Evolutionary conservation across 2,797 vertebrate species (phyloP), one percentile per base, ranked within the genome.

Genomic region (Paedocypris micromegethes): DNA sequence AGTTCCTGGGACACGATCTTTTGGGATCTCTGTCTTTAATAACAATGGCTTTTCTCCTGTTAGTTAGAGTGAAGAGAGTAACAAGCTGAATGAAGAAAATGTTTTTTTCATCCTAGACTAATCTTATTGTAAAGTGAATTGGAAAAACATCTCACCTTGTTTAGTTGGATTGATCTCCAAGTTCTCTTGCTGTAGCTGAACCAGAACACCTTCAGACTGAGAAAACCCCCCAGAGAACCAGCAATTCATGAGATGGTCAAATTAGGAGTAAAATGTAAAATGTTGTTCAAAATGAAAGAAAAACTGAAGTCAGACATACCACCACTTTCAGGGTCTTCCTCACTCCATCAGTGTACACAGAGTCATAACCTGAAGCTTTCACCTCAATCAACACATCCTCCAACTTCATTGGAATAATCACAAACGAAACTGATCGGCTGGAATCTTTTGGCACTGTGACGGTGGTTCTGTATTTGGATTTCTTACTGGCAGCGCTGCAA

Each of bases 311-410:
- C 39, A 68, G 38, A 85, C 91, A 80, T 78, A 92, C 91, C 87
- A 91, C 89, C 0, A 92, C 91, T 9, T 79, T 83, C 45, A 92
- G 80, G 3, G 77, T 80, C 81, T 89, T 92, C 76, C 61, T 88
- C 44, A 92, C 84, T 0, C 90, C 91, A 0, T 92, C 91, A 0
- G 70, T 48, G 42, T 78, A 6, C 0, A 50, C 64, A 0, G 0
- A 1, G 5, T 76, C 61, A 52, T 3, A 39, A 0, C 86, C 87
- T 0, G 87, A 71, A 0, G 86, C 90, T 76, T 89, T 91, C 57
- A 91, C 88, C 76, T 92, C 90, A 0, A 92, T 38, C 0, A 83
- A 78, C 0, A 88, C 81, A 0, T 82, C 60, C 0, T 86, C 91
- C 0, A 76, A 2, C 8, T 78, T 71, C 66, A 92, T 68, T 4